phyloP scores from a whole-genome alignment of 2,797 vertebrate genomes.

The Loris lydekkerianus region DNA sequence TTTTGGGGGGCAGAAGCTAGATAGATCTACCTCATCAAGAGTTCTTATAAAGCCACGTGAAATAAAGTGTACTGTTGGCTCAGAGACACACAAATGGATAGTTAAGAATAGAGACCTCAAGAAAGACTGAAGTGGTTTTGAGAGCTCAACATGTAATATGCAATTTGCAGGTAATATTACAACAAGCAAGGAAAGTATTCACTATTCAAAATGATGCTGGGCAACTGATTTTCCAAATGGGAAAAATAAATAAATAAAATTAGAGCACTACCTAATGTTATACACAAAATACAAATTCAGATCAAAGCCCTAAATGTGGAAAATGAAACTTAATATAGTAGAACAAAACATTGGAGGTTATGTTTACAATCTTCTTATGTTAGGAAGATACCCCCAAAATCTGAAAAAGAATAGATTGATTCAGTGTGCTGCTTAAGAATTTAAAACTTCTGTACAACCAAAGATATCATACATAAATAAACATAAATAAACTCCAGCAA shows the following conservation, averaged over 20 bases:
- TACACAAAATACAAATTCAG: constrained; percentile 16
- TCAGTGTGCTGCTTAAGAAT: background rate
- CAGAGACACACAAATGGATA: background rate
- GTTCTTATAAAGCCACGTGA: constrained; percentile 3
- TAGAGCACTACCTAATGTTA: background rate
- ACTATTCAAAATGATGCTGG: background rate
- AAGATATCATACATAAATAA: background rate
- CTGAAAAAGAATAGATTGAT: background rate
- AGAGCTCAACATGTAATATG: background rate
- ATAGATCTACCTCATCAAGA: background rate
- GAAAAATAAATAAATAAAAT: background rate
- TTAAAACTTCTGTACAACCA: background rate
- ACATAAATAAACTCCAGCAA: background rate
- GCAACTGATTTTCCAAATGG: background rate
- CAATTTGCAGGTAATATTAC: background rate
- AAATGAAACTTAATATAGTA: constrained; percentile 27
- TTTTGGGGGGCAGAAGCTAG: background rate
- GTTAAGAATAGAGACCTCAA: background rate
- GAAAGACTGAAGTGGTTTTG: background rate
- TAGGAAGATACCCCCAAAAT: background rate
- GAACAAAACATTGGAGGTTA: background rate
- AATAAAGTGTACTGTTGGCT: background rate
- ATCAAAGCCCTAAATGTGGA: background rate
- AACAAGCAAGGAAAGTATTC: background rate
- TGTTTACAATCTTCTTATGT: background rate